Percentiles rank a stretch among this genome's conserved stretches.
Conservation (phyloP, 1,140 invertebrate species). For the Papilio dardanus region DNA sequence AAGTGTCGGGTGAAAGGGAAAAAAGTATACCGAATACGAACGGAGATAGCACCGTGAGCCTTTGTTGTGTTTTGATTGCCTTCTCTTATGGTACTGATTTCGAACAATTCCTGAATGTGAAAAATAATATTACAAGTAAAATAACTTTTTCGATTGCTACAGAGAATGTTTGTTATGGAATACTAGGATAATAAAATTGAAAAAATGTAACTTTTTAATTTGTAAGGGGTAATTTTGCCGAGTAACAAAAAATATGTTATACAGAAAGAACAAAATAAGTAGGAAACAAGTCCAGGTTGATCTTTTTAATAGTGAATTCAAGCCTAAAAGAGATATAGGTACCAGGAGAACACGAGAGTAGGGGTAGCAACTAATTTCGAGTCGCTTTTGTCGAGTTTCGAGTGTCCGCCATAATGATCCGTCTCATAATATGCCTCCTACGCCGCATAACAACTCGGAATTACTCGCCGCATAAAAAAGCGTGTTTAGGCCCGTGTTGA, state of each 20-base stretch:
- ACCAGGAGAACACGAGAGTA: constrained; percentile 2
- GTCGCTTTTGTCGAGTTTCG: constrained; percentile 32
- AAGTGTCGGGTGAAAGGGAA: constrained; percentile 27
- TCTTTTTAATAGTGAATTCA: neutral
- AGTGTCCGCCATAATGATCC: constrained; percentile 35
- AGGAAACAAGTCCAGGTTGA: neutral
- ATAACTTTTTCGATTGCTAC: neutral
- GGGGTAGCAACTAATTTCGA: constrained; percentile 15
- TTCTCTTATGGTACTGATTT: constrained; percentile 1
- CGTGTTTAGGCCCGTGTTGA: constrained; percentile 43
- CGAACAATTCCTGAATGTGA: neutral
- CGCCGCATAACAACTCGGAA: constrained; percentile 38
- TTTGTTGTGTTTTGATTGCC: constrained; percentile 33
- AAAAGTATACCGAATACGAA: constrained; percentile 10
- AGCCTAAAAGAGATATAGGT: neutral
- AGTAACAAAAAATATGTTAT: neutral
- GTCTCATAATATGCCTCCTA: constrained; percentile 33
- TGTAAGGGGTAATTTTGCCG: neutral
- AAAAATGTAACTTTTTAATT: neutral
- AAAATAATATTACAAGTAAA: neutral
- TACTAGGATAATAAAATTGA: neutral
- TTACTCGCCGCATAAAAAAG: constrained; percentile 49
- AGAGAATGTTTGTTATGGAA: neutral
- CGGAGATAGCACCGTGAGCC: neutral
- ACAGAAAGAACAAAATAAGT: neutral